phyloP scores from a whole-genome alignment of 2,888 invertebrate species.

The Marronus borbonicus region DNA sequence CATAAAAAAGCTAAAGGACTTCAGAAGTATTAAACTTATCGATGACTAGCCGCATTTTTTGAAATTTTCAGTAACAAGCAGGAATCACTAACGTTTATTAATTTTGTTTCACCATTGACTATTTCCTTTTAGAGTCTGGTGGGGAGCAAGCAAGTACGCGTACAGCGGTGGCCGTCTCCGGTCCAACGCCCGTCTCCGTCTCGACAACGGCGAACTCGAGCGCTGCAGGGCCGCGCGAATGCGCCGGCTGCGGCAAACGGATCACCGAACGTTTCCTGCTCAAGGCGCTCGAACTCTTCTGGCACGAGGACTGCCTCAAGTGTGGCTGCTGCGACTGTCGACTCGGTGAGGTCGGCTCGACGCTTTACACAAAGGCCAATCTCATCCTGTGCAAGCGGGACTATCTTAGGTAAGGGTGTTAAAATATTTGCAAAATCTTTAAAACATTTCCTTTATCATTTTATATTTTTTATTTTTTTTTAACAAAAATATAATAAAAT shows the following conservation, averaged over 20 bases:
- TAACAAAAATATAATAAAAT: too few relatives aligned
- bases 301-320: slow-evolving; percentile 96
- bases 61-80: too few relatives aligned
- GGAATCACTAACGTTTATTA: too few relatives aligned
- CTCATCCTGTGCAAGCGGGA: slow-evolving; percentile 93
- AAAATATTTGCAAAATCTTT: neutral
- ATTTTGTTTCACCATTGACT: neutral
- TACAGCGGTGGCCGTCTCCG: slow-evolving; percentile 64
- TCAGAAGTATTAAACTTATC: neutral
- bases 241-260: slow-evolving; percentile 89
- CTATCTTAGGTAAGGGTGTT: slow-evolving; percentile 83
- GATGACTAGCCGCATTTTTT: neutral
- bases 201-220: slow-evolving; percentile 63
- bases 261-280: slow-evolving; percentile 88
- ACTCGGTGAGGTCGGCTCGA: slow-evolving; percentile 93
- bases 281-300: slow-evolving; percentile 90
- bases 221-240: slow-evolving; percentile 74
- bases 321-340: slow-evolving; percentile 94
- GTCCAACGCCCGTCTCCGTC: slow-evolving; percentile 63
- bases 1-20: neutral
- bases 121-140: slow-evolving; percentile 66
- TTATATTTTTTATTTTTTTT: too few relatives aligned
- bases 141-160: slow-evolving; percentile 67
- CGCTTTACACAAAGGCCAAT: slow-evolving; percentile 91
- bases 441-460: too few relatives aligned